These are phyloP conservation scores for Nasonovia ribisnigri DNA, from an alignment of 2,888 invertebrate species.

Conservation along the genomic window DNA sequence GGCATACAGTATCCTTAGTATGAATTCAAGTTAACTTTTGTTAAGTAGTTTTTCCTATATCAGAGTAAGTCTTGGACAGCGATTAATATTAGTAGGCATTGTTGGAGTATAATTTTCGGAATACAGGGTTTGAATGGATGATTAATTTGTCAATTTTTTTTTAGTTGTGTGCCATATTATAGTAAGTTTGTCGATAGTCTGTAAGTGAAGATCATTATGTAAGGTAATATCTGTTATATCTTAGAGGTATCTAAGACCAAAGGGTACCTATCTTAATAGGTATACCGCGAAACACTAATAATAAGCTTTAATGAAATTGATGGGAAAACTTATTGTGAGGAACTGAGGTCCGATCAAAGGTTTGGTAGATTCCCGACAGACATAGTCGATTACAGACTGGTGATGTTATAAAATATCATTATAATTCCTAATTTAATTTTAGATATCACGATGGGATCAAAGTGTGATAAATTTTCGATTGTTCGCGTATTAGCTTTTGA, in stretches of 20 bases:
- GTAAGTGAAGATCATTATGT: not conserved
- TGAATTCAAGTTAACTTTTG: not conserved
- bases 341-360: not conserved
- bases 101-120: not conserved
- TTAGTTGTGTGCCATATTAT: not conserved
- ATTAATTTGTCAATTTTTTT: not conserved
- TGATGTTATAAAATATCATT: not conserved
- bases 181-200: not conserved
- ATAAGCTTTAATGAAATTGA: not conserved
- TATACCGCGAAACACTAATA: not conserved
- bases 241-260: too few relatives aligned
- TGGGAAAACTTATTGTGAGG: not conserved
- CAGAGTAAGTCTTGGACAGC: not conserved
- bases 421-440: not conserved
- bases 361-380: not conserved
- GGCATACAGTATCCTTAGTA: not conserved
- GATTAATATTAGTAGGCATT: not conserved
- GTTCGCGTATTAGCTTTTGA: not conserved
- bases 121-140: not conserved
- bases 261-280: too few relatives aligned
- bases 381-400: not conserved
- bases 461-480: not conserved
- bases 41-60: not conserved
- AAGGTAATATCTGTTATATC: not conserved
- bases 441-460: not conserved